phyloP scores from a whole-genome alignment of 2,888 invertebrate species.

The Mythimna impura region DNA sequence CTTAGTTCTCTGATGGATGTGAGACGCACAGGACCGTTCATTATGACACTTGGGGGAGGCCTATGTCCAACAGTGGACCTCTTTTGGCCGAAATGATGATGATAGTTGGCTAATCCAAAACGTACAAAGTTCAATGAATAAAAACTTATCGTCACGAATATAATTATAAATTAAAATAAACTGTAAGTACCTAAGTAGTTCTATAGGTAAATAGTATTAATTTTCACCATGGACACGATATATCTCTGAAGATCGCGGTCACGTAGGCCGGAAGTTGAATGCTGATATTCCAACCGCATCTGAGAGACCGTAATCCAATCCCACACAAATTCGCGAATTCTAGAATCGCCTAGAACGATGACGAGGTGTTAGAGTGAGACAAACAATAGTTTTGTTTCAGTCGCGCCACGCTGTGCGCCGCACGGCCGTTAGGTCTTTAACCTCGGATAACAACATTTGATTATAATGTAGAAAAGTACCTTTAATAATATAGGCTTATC shows the following conservation, averaged over 20 bases:
- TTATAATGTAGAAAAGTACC: not conserved
- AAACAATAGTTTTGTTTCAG: slow-evolving; percentile 16
- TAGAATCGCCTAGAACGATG: slow-evolving; percentile 15
- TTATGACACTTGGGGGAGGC: no score
- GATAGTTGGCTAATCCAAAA: no score
- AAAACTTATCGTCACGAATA: slow-evolving; percentile 3
- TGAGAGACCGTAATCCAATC: not conserved
- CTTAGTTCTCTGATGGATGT: no score
- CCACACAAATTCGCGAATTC: slow-evolving; percentile 1
- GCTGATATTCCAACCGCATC: slow-evolving; percentile 1
- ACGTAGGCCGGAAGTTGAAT: not conserved
- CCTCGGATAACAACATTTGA: slow-evolving; percentile 11
- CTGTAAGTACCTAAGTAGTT: no score
- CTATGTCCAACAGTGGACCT: no score
- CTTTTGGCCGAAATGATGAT: no score
- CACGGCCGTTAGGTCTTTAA: slow-evolving; percentile 11
- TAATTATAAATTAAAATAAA: not conserved
- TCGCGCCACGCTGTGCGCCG: slow-evolving; percentile 19
- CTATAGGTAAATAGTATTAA: not conserved
- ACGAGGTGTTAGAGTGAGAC: slow-evolving; percentile 8
- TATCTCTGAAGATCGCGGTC: not conserved
- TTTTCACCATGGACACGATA: not conserved
- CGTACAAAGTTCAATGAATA: no score
- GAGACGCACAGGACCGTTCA: no score
- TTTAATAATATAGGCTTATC: slow-evolving; percentile 18